Percentiles rank a stretch among this genome's conserved stretches.
phyloP scores from a whole-genome alignment of 2,113 vertebrate species.

The Lophotis ruficrista region DNA sequence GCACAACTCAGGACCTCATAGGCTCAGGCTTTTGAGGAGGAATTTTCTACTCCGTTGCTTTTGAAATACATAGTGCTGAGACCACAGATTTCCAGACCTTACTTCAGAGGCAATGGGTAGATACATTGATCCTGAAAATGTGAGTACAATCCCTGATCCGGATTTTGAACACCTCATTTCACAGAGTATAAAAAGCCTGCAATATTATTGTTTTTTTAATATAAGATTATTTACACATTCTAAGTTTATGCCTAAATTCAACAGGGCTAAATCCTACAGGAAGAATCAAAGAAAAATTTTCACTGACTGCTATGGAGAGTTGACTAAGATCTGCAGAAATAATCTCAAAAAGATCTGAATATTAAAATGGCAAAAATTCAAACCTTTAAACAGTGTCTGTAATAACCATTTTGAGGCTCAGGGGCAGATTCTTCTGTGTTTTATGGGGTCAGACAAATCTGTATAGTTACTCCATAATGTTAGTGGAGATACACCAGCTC shows the following conservation, averaged over 20 bases:
- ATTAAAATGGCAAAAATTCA: not conserved
- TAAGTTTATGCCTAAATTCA: not conserved
- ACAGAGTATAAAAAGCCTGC: not conserved
- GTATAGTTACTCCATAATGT: not conserved
- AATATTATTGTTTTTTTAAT: not conserved
- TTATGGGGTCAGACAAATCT: not conserved
- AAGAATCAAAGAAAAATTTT: not conserved
- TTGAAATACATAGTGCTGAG: not conserved
- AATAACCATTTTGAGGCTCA: not conserved
- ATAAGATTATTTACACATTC: not conserved
- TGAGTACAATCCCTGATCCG: not conserved
- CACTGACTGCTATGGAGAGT: not conserved
- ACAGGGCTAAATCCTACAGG: not conserved
- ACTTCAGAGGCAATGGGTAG: not conserved
- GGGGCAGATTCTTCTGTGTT: not conserved
- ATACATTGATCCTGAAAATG: not conserved
- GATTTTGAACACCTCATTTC: not conserved
- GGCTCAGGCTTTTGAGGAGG: not conserved
- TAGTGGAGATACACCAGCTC: not conserved
- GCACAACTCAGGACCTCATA: not conserved
- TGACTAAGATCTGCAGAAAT: not conserved
- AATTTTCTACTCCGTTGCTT: not conserved
- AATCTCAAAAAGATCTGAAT: not conserved
- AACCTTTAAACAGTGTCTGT: not conserved
- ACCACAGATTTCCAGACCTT: not conserved